Evolutionary conservation across 2,797 vertebrate species (phyloP), one percentile per base, ranked within the genome.

Genomic region (Remorina albescens): DNA sequence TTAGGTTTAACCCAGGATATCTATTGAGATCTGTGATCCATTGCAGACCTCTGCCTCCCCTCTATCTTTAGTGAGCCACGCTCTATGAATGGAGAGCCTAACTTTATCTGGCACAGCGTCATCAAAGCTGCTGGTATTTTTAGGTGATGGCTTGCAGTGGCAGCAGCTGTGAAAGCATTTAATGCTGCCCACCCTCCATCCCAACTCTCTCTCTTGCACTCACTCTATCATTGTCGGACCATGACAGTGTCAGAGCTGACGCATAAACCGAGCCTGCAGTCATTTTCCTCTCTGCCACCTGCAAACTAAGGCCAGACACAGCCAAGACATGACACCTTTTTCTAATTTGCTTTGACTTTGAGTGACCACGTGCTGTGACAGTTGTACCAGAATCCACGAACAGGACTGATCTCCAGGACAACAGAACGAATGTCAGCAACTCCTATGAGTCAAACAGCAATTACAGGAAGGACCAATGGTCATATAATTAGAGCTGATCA

Each of bases 81-180:
- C 57, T 82, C 83, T 89, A 85, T 92, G 90, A 94, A 91, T 87
- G 90, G 88, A 86, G 64, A 23, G 85, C 63, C 89, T 90, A 66
- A 92, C 91, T 91, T 94, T 94, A 95, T 95, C 93, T 89, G 71
- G 65, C 80, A 76, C 77, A 56, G 80, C 83, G 90, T 93, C 92
- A 92, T 92, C 62, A 65, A 90, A 88, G 92, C 91, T 81, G 85
- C 23, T 49, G 86, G 71, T 95, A 95, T 95, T 94, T 94, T 94
- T 94, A 94, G 91, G 81, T 39, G 70, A 66, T n/a, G 67, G 84
- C 83, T 85, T 59, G 85, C 74, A 82, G 76, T 78, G 87, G 85
- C 79, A 90, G 90, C 94, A 95, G 94, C 95, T 95, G 95, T 55
- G 47, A 90, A 94, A 90, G 91, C 90, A 89, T 91, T 93, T 91